phyloP scores from a whole-genome alignment of 2,113 vertebrate genomes.

The Felis catus region F.catus_Fca126_mat1.0 CM031413.1:125860001-125860500 shows the following conservation, averaged over 20 bases:
- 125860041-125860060: conserved; percentile 13
- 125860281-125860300: background rate
- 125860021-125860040: conserved; percentile 45
- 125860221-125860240: background rate
- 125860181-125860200: conserved; percentile 1
- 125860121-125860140: too few species aligned
- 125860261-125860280: background rate
- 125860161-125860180: background rate
- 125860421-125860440: background rate
- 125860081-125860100: background rate
- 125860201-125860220: background rate
- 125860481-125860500: background rate
- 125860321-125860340: background rate
- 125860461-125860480: background rate
- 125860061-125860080: conserved; percentile 66
- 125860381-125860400: background rate
- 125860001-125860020: conserved; percentile 25
- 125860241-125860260: background rate
- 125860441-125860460: background rate
- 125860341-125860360: background rate
- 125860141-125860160: conserved; percentile 49
- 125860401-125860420: background rate
- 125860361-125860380: background rate
- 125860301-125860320: background rate
- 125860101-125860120: background rate